Percentiles rank a stretch among this genome's conserved stretches.
Conservation (phyloP, 2,797 vertebrate species). For the Pantherophis vulpinus region DNA sequence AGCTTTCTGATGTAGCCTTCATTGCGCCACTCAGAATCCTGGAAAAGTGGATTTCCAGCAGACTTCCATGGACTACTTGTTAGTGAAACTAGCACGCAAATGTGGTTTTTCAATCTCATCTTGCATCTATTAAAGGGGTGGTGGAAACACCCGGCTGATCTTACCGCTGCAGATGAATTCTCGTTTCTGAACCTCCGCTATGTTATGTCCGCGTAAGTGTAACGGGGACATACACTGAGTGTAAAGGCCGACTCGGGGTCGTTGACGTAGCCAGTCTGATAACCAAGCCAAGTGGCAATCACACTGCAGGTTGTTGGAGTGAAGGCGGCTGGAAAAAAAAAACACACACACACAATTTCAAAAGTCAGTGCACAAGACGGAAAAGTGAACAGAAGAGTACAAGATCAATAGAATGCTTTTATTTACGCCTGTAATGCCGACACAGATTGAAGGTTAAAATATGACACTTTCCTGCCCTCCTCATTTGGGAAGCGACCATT, state of each 20-base stretch:
- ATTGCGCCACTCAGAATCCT: not conserved
- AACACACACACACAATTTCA: not conserved
- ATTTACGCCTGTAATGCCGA: no score
- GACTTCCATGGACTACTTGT: not conserved
- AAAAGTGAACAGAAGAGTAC: not conserved
- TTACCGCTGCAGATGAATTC: conserved; percentile 95
- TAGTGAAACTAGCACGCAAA: fast-evolving
- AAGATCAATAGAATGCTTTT: not conserved
- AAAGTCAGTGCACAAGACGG: not conserved
- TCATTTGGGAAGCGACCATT: not conserved
- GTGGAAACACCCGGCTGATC: conserved; percentile 20
- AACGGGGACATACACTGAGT: conserved; percentile 94
- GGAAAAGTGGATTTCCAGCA: not conserved
- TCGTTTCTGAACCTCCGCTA: conserved; percentile 95
- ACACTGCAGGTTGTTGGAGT: conserved; percentile 96
- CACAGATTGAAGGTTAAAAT: not conserved
- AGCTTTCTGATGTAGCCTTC: not conserved
- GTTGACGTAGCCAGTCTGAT: conserved; percentile 95
- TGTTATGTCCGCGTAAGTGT: conserved; percentile 92
- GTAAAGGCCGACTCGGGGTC: conserved; percentile 93
- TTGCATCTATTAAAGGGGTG: not conserved
- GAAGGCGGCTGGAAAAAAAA: conserved; percentile 81
- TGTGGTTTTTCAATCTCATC: fast-evolving
- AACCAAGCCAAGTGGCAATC: conserved; percentile 98
- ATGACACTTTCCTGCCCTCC: no score